Base-by-base conservation (phyloP, 2,113 vertebrate genomes). In the Leptosomus discolor region DNA sequence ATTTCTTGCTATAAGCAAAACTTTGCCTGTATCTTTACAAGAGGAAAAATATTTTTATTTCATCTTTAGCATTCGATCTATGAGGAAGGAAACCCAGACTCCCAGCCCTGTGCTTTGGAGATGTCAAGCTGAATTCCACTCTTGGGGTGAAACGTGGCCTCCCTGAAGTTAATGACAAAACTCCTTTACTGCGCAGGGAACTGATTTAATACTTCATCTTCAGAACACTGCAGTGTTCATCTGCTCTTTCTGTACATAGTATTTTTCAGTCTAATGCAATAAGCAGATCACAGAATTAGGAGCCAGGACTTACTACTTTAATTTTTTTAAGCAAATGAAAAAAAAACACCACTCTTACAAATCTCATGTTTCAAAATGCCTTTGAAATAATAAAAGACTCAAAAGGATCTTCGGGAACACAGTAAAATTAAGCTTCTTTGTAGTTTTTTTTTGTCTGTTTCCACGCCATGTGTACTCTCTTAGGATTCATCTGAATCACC, bases 361-460 rank as follows among this genome's bases (percentile, higher is more conserved):
- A 91, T 74, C 46, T 93, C 12, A 9, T 85, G 57, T 77, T 29
- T 80, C 50, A 3, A 11, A 92, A 86, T 1, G 12, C 15, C 46
- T 88, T 94, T 92, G 79, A 95, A 88, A 91, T 63, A 77, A 50
- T 43, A 16, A 70, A 76, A 73, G 67, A 30, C 18, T 90, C 64
- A 75, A 77, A 95, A 80, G 5, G 12, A 78, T 86, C 60, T 80
- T 80, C 8, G 19, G 30, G 17, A 88, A 74, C 0, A 1, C 34
- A 64, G 70, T 24, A 48, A 76, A 80, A 92, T 77, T 77, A 83
- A 86, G 43, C 43, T 79, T 16, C 91, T 93, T 78, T 82, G 34
- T 41, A 74, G 17, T n/a, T n/a, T 80, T 58, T 61, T 90, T 90
- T 51, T 50, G 45, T 54, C 51, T 86, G 32, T 34, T 81, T 94